Evolutionary conservation across 2,797 vertebrate genomes (phyloP), one percentile per base, ranked within the genome.

Genomic region (Gadopsis bispinosus): DNA sequence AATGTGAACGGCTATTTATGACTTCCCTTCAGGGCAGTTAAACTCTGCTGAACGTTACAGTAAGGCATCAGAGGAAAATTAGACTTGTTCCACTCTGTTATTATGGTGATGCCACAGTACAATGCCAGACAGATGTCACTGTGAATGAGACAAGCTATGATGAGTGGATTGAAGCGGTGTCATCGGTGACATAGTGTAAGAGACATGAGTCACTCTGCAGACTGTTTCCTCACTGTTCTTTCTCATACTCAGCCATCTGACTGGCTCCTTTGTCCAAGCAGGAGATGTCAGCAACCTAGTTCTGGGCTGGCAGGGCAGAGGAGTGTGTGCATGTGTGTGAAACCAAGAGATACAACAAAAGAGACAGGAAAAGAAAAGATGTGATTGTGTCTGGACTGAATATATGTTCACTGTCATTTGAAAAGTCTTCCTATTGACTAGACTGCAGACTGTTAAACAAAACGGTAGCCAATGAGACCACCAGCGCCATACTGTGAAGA

Each of bases 101-200:
- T 92, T 94, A 92, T 85, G 73, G 48, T 61, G 56, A 81, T 83
- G 65, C 84, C 76, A 72, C 71, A 84, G 69, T 20, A 39, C 83
- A 83, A 73, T 75, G 74, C 73, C 88, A 91, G 90, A 88, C 89
- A 85, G 80, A 90, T 88, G 88, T 90, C 89, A 87, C 78, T 62
- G 79, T 47, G 79, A 85, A 73, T 77, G 84, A 90, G 87, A 86
- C 79, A 19, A 39, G 56, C 66, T 31, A 4, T 70, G 83, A 82
- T 87, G 83, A 90, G 77, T 48, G 39, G 73, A 80, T 4, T 81
- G 73, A 89, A 83, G 80, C 50, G 7, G 51, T 77, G 80, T 84
- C 80, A 83, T 77, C 73, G 86, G 78, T 75, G 81, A 74, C 88
- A 79, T 7, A 39, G 79, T 80, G 67, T 45, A 62, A 77, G 75